Conservation (phyloP, 2,888 invertebrate genomes). For the Abrostola triplasia region DNA sequence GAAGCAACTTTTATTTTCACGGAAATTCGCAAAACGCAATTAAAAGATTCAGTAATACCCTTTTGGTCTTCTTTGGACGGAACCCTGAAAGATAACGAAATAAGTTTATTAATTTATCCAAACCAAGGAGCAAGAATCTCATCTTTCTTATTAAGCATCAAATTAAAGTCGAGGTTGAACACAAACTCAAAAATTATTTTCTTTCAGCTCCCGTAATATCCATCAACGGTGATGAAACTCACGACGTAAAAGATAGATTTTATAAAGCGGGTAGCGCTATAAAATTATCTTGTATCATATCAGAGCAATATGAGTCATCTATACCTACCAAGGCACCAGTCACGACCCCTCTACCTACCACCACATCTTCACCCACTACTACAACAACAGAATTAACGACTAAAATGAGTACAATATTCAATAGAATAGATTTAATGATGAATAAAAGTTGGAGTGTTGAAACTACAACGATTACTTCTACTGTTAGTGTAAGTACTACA, state of each 20-base stretch:
- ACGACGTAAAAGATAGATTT: slow-evolving; percentile 91
- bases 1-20: no score
- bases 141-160: neutral
- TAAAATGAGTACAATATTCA: slow-evolving; percentile 82
- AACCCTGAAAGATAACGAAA: neutral
- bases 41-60: no score
- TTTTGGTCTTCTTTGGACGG: neutral
- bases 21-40: no score
- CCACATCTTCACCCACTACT: slow-evolving; percentile 73
- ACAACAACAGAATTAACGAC: slow-evolving; percentile 79
- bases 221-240: slow-evolving; percentile 91
- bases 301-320: slow-evolving; percentile 77
- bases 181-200: slow-evolving; percentile 6
- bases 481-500: slow-evolving; percentile 82
- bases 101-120: slow-evolving; percentile 10
- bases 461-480: slow-evolving; percentile 81
- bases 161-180: slow-evolving; percentile 3
- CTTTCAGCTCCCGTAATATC: slow-evolving; percentile 91
- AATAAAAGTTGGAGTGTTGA: slow-evolving; percentile 87
- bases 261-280: slow-evolving; percentile 93
- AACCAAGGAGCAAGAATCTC: slow-evolving; percentile 4
- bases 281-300: slow-evolving; percentile 90
- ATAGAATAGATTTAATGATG: slow-evolving; percentile 85
- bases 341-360: slow-evolving; percentile 66
- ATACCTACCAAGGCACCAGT: slow-evolving; percentile 70